Evolutionary conservation across 2,113 vertebrate genomes (phyloP).

Genomic region (Taurulus bubalis): DNA sequence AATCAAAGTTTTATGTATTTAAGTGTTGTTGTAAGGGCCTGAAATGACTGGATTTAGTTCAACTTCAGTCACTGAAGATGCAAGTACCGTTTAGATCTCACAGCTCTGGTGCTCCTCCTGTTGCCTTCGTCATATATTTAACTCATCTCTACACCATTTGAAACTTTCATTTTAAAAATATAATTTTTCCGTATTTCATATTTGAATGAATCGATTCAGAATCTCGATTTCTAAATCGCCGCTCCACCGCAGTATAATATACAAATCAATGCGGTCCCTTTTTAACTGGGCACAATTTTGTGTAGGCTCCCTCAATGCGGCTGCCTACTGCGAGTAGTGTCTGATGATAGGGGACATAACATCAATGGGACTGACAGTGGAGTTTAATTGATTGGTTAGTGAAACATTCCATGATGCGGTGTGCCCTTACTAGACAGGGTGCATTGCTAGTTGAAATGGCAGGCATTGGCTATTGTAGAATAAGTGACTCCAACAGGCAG

Average conservation of each 20-base stretch:
- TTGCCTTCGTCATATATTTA: too few relatives aligned
- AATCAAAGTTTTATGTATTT: not conserved
- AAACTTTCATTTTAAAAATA: too few relatives aligned
- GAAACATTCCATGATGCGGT: slow-evolving; percentile 72
- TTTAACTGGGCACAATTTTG: not conserved
- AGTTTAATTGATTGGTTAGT: slow-evolving; percentile 66
- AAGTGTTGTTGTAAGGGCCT: not conserved
- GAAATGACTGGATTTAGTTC: not conserved
- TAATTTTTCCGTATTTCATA: too few relatives aligned
- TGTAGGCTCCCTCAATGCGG: slow-evolving; percentile 7
- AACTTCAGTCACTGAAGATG: too few relatives aligned
- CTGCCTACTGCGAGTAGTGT: slow-evolving; percentile 32
- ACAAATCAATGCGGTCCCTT: too few relatives aligned
- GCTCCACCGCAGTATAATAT: too few relatives aligned
- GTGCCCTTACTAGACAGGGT: slow-evolving; percentile 34
- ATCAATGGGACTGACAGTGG: slow-evolving; percentile 56
- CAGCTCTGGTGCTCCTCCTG: not conserved
- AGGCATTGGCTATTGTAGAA: not conserved
- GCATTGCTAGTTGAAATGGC: slow-evolving; percentile 18
- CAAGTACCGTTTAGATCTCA: not conserved
- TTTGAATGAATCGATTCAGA: too few relatives aligned
- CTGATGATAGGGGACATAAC: slow-evolving; percentile 56
- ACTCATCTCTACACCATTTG: too few relatives aligned
- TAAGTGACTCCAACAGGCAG: not conserved
- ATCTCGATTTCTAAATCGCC: too few relatives aligned